A percentile compares a stretch with the other conserved stretches of the same genome.
phyloP scores from a whole-genome alignment of 2,113 vertebrate species.

The Chlamydotis undulata region DNA sequence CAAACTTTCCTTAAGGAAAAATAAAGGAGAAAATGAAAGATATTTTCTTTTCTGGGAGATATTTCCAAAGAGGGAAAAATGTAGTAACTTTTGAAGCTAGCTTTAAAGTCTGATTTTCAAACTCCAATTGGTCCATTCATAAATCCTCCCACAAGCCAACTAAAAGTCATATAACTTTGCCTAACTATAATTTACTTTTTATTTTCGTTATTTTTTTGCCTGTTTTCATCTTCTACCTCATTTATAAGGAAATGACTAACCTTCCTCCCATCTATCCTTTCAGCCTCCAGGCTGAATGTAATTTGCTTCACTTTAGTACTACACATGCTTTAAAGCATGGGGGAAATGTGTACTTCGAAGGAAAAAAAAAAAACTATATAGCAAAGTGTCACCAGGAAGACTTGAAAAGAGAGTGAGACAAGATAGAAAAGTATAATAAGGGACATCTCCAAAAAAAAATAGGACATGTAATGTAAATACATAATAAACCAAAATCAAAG shows the following conservation, averaged over 20 bases:
- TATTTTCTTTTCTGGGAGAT: conserved; percentile 9
- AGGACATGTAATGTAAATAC: neutral
- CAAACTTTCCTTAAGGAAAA: conserved; percentile 37
- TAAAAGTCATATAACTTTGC: neutral
- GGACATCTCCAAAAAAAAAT: neutral
- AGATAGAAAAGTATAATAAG: neutral
- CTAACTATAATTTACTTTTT: conserved; percentile 10
- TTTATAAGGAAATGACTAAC: conserved; percentile 38
- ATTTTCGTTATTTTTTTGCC: neutral
- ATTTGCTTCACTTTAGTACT: neutral
- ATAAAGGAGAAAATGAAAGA: conserved; percentile 12
- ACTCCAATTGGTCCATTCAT: neutral
- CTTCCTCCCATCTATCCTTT: neutral
- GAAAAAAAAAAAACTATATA: neutral
- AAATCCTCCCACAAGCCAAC: conserved; percentile 12
- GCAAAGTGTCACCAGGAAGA: neutral
- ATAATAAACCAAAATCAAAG: neutral
- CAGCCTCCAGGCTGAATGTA: neutral
- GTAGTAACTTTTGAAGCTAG: neutral
- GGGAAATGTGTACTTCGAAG: neutral
- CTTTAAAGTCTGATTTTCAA: conserved; percentile 23
- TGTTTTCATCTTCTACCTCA: neutral
- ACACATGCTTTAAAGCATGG: neutral
- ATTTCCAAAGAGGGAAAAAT: neutral
- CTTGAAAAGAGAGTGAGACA: neutral